phyloP scores from a whole-genome alignment of 2,797 vertebrate genomes.

The Australoheros facetus region DNA sequence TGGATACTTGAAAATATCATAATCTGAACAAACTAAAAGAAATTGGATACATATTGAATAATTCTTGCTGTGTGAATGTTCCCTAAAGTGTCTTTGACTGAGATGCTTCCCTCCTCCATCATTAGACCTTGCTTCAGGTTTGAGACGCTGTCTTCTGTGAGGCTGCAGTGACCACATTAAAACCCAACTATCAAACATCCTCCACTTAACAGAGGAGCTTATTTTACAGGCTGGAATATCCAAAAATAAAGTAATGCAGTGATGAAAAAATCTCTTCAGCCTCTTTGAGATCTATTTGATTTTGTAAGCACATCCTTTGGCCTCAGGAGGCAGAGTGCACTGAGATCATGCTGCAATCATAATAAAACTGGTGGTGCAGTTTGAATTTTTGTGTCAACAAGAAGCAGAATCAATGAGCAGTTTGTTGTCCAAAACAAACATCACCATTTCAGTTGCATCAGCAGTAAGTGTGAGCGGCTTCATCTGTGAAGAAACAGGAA shows the following conservation, averaged over 20 bases:
- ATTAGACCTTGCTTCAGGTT: no score
- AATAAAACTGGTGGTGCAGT: neutral
- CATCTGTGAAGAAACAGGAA: neutral
- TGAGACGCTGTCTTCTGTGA: no score
- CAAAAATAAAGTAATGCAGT: neutral
- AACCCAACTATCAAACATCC: neutral
- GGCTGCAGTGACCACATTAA: neutral
- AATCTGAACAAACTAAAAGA: no score
- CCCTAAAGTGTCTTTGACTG: no score
- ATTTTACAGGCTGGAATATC: neutral
- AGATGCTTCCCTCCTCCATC: no score
- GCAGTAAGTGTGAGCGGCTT: neutral
- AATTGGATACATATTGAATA: no score
- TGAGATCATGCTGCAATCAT: neutral
- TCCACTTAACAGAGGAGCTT: neutral
- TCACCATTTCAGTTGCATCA: neutral
- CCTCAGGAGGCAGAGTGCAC: accelerated
- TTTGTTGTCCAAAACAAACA: neutral
- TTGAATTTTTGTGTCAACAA: neutral
- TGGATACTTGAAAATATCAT: no score
- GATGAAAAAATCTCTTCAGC: neutral
- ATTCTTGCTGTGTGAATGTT: no score
- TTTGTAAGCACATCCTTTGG: neutral
- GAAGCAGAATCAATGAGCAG: neutral
- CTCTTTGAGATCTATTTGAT: neutral